These are phyloP conservation scores for Sylvia borin DNA, from an alignment of 2,797 vertebrate species.

Conservation along the genomic window DNA sequence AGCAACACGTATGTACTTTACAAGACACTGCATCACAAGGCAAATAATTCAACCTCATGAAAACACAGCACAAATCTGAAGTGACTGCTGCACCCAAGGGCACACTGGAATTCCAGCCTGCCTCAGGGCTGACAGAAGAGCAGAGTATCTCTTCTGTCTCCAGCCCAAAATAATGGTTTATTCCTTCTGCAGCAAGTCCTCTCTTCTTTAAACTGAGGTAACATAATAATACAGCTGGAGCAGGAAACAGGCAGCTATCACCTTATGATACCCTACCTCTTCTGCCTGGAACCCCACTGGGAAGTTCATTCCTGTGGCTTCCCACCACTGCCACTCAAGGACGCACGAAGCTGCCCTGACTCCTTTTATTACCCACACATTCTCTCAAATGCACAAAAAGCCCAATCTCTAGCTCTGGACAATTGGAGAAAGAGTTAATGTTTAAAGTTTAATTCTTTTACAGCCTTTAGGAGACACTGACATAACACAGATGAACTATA, in stretches of 20 bases:
- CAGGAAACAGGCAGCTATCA: neutral
- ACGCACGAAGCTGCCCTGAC: neutral
- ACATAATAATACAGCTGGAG: neutral
- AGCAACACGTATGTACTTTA: neutral
- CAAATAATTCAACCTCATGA: neutral
- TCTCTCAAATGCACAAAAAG: neutral
- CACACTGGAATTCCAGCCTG: neutral
- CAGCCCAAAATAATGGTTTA: neutral
- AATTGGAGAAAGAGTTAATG: neutral
- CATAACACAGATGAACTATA: neutral
- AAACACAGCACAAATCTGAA: neutral
- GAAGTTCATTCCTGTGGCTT: neutral
- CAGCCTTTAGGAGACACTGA: neutral
- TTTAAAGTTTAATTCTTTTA: neutral
- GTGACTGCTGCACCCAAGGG: neutral
- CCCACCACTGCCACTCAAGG: neutral
- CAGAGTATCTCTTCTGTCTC: neutral
- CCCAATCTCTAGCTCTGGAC: neutral
- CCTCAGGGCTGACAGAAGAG: neutral
- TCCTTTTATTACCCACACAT: neutral
- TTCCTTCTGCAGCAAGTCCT: neutral
- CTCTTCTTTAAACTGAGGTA: neutral
- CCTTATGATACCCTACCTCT: neutral
- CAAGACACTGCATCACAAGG: neutral
- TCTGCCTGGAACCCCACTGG: neutral